Base-by-base conservation (phyloP, 2,888 invertebrate species). In the Cryptus viduatorius region DNA sequence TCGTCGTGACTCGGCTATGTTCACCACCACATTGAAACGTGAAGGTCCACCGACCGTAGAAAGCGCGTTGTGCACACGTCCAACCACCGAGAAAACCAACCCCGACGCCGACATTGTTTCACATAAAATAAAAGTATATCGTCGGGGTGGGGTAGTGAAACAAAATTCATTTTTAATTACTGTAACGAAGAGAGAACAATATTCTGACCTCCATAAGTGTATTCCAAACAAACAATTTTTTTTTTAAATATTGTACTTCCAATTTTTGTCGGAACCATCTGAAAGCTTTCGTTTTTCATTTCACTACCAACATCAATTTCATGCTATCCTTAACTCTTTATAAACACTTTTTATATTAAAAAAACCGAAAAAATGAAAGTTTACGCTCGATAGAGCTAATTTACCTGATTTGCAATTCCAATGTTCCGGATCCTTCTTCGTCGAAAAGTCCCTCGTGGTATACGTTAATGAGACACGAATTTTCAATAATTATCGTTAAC, bases 401-500 rank as follows among this genome's bases (percentile, higher is more conserved):
- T 31, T 61, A 31, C 61, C 61, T 31, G 14, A 61, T 61, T 31
- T 61, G 61, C 61, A 61, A 61, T 61, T 61, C 61, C 5, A 61
- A 61, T 61, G 24, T 31, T 31, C 14, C 61, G n/a, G 14, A 29
- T 53, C 53, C 1, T 19, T 53, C 37, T 4, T 37, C 37, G 37
- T 16, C 53, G 16, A 16, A 53, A n/a, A n/a, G 53, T 16, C 53
- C 31, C 1, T 61, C 61, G 31, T 29, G 61, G 61, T 29, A 14
- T 61, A 12, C 59, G 59, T 12, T 29, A 59, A 59, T 29, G 59
- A 59, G 59, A 59, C 24, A 24, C 59, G 59, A 59, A 59, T 14
- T 29, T 59, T 24, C 59, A 59, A 59, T 59, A n/a, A 61, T 61
- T n/a, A 61, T 61, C 61, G 61, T 61, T 31, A 61, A 61, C 61